Percentiles rank a stretch among this genome's conserved stretches.
These are phyloP conservation scores for Caenorhabditis brenneri DNA, from an alignment of 1,140 invertebrate genomes.

Conservation along the genomic window DNA sequence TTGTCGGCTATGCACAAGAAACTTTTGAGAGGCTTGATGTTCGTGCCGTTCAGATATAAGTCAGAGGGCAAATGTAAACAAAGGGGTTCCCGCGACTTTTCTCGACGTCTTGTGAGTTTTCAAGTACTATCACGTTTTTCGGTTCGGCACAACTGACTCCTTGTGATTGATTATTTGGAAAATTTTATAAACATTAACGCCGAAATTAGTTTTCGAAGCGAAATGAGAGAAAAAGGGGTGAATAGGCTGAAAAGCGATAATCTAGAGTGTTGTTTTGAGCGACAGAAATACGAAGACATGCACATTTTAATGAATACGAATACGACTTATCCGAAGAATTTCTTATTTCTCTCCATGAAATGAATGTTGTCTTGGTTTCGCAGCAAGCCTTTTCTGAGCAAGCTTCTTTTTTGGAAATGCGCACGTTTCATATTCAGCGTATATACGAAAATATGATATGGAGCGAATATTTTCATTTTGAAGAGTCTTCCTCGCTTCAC, in stretches of 20 bases:
- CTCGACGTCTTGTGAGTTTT: conserved; percentile 34
- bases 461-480: no score
- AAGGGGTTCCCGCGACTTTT: background rate
- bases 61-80: conserved; percentile 25
- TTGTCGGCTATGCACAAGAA: background rate
- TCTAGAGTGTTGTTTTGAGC: background rate
- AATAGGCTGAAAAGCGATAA: background rate
- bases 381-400: no score
- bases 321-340: background rate
- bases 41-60: conserved; percentile 33
- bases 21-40: background rate
- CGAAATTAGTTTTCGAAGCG: background rate
- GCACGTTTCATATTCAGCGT: no score
- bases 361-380: background rate
- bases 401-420: no score
- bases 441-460: no score
- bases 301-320: background rate
- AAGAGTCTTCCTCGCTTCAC: no score
- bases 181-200: background rate
- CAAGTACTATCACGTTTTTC: conserved; percentile 43
- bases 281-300: background rate
- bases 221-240: background rate
- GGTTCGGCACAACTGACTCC: conserved; percentile 27
- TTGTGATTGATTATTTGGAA: background rate
- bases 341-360: background rate